Percentiles rank a stretch among this genome's conserved stretches.
Conservation (phyloP, 2,113 vertebrate species). For the Odocoileus hemionus region DNA sequence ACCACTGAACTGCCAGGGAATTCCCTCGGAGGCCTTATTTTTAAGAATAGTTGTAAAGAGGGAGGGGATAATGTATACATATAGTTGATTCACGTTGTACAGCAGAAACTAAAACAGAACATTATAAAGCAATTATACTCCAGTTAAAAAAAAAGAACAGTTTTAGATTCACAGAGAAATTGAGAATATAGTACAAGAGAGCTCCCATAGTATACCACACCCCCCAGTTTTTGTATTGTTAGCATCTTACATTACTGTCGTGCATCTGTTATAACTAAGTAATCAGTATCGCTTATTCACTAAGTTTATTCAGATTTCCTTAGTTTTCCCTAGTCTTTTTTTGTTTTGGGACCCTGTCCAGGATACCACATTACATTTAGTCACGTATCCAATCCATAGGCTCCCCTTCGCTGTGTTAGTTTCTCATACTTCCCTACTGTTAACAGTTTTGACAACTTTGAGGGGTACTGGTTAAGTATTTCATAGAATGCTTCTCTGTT, state of each 20-base stretch:
- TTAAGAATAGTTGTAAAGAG: neutral
- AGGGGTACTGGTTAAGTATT: neutral
- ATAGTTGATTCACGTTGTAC: neutral
- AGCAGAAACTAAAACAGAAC: neutral
- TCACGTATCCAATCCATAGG: neutral
- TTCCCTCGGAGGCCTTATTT: neutral
- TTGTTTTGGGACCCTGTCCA: neutral
- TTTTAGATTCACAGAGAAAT: neutral
- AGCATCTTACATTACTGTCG: neutral
- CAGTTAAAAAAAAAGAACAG: neutral
- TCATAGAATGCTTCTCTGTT: neutral
- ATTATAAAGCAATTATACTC: neutral
- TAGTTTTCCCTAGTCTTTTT: constrained; percentile 11
- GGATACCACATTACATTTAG: neutral
- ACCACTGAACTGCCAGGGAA: neutral
- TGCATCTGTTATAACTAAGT: neutral
- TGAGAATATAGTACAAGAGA: neutral
- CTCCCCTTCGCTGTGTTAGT: neutral
- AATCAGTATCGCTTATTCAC: neutral
- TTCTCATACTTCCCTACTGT: neutral
- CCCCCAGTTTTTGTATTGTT: neutral
- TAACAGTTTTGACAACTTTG: neutral
- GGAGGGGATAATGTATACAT: neutral
- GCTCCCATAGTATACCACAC: neutral
- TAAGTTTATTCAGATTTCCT: constrained; percentile 2